Evolutionary conservation across 2,113 vertebrate species (phyloP), one percentile per base, ranked within the genome.

Genomic region (Oxyruncus cristatus): DNA sequence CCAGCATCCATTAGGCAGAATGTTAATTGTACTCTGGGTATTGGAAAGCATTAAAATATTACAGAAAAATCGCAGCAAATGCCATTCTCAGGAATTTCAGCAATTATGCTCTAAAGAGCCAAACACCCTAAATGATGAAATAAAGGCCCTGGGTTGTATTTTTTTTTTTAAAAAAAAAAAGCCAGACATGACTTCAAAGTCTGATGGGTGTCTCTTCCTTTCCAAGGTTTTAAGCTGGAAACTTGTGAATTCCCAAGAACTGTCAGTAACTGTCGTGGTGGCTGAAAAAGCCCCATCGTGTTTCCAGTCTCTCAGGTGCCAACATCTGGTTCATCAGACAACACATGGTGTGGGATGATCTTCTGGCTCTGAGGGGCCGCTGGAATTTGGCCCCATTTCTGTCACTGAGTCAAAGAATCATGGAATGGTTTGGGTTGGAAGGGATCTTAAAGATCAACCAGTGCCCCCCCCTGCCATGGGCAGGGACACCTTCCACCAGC

Each of bases 1-100:
- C 92, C 47, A 62, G 33, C 42, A n/a, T 94, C 97, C 96, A 97
- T 97, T 97, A 96, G 93, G 87, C 92, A 72, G 35, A 13, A 91
- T 42, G 91, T 85, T 96, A 96, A 97, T 96, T 97, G 95, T 80
- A 30, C 88, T 86, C 93, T 86, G 93, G 72, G 75, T 61, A 93
- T 86, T 78, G 92, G 85, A 91, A 95, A 93, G 83, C 96, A 96
- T 94, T 97, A 95, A 90, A 96, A 96, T 79, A 85, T 37, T 35
- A 35, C 72, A 92, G 88, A 94, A 97, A 94, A 97, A 88, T 88
- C 23, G 28, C 73, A 66, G 88, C 85, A 89, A 96, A 73, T 70
- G 91, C 44, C 85, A 73, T 90, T 97, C 89, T 89, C 84, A 85
- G 86, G 94, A 94, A 97, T 97, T 96, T 94, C 23, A 96, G 87